These are phyloP conservation scores for Ridgeia piscesae DNA, from an alignment of 1,140 invertebrate genomes.

Conservation along the genomic window DNA sequence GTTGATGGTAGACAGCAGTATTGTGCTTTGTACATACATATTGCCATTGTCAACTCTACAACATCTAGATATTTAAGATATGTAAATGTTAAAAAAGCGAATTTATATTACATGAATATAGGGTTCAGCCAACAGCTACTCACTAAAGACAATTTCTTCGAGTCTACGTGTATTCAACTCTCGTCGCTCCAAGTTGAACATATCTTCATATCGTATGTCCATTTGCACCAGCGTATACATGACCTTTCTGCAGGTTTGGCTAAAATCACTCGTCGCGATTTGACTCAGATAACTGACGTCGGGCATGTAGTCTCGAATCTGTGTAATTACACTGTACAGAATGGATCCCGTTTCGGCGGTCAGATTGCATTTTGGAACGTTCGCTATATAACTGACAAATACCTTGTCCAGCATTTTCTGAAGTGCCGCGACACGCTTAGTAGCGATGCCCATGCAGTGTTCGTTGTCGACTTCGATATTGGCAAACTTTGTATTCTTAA, in stretches of 20 bases:
- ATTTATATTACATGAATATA: too few relatives aligned
- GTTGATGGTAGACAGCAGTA: too few relatives aligned
- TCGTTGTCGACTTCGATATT: background rate
- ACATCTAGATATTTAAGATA: too few relatives aligned
- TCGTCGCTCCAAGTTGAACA: background rate
- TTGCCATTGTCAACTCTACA: too few relatives aligned
- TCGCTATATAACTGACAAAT: background rate
- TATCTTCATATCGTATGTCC: background rate
- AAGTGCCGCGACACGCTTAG: background rate
- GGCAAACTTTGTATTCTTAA: background rate
- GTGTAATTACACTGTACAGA: background rate
- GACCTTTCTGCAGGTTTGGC: background rate
- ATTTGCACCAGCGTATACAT: background rate
- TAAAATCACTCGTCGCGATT: background rate
- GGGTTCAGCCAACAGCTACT: too few relatives aligned
- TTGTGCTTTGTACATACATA: too few relatives aligned
- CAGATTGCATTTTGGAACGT: background rate
- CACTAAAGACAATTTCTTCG: background rate
- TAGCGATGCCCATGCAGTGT: background rate
- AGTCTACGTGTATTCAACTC: background rate
- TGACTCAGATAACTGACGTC: background rate
- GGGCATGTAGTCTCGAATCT: background rate
- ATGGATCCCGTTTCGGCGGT: background rate
- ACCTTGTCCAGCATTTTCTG: background rate
- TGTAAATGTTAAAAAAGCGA: too few relatives aligned